These are phyloP conservation scores for Strigops habroptila DNA, from an alignment of 2,113 vertebrate species.

Conservation along the genomic window DNA sequence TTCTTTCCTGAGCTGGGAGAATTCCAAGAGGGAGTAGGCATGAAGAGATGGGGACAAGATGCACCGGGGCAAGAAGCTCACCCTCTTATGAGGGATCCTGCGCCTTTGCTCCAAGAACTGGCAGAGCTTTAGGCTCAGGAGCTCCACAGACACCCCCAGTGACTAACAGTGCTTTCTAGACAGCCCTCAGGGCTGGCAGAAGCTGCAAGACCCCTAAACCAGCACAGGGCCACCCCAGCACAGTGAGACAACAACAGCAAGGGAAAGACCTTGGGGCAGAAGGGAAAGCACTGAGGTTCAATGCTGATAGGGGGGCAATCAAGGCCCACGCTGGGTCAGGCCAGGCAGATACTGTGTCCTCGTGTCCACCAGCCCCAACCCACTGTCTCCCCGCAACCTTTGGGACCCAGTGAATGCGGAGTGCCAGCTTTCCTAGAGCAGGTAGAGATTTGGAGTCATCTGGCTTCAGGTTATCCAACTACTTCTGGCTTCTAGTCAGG, in stretches of 20 bases:
- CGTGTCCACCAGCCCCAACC: neutral
- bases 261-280: neutral
- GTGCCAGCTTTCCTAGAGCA: neutral
- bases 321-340: neutral
- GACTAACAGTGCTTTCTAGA: neutral
- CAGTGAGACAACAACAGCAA: neutral
- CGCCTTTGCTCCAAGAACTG: neutral
- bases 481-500: neutral
- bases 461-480: too few relatives aligned
- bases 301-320: neutral
- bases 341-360: neutral
- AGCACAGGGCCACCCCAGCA: neutral
- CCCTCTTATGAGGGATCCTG: neutral
- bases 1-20: neutral
- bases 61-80: neutral
- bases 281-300: neutral
- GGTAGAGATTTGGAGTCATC: neutral
- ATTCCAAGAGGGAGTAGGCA: neutral
- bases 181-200: too few relatives aligned
- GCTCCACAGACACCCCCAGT: neutral
- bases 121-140: neutral
- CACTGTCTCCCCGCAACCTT: neutral
- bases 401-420: neutral
- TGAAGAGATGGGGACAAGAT: neutral
- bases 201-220: neutral